phyloP scores from a whole-genome alignment of 2,113 vertebrate species.

The Phocoena sinus region DNA sequence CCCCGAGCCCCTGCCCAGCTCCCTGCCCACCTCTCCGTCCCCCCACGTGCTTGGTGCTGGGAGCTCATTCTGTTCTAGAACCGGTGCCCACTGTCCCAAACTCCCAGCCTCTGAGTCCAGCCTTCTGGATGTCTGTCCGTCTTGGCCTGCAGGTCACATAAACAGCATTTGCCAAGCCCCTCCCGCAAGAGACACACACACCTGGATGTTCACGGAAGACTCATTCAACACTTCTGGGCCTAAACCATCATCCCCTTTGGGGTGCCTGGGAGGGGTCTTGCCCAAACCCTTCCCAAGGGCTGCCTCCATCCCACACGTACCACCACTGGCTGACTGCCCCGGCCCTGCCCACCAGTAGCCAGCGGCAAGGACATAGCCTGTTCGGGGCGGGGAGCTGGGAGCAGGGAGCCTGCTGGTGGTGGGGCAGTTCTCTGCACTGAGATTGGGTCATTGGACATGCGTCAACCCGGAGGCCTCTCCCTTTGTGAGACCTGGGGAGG shows the following conservation, averaged over 20 bases:
- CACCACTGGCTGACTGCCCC: background rate
- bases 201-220: background rate
- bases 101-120: background rate
- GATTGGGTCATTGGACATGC: background rate
- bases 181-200: background rate
- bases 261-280: background rate
- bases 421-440: background rate
- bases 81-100: background rate
- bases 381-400: background rate
- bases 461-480: background rate
- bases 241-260: background rate
- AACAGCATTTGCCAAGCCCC: background rate
- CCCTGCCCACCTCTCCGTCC: background rate
- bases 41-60: background rate
- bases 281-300: background rate
- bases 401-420: background rate
- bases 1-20: accelerated
- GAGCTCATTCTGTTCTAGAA: background rate
- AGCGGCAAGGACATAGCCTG: background rate
- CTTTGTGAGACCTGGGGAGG: background rate
- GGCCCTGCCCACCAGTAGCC: background rate
- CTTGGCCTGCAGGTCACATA: background rate
- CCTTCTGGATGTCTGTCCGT: background rate
- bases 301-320: background rate
- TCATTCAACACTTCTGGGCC: background rate